These are phyloP conservation scores for Lithophane ornitopus DNA, from an alignment of 2,888 invertebrate genomes.

Conservation along the genomic window DNA sequence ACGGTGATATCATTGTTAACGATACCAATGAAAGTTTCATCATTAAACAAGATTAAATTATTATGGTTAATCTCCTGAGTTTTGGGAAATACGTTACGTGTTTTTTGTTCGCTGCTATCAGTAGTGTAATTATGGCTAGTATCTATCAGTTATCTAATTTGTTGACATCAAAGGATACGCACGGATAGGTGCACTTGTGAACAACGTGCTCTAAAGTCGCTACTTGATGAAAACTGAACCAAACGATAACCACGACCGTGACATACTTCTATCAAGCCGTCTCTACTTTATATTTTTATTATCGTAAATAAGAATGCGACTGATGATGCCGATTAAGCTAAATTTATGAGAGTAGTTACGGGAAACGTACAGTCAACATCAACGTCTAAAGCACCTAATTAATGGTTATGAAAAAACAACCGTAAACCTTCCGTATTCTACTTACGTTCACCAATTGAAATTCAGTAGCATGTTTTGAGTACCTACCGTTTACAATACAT, in stretches of 20 bases:
- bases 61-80: slow-evolving; percentile 9
- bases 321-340: slow-evolving; percentile 47
- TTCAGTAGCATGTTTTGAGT: slow-evolving; percentile 26
- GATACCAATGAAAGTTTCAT: slow-evolving; percentile 22
- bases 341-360: slow-evolving; percentile 48
- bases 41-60: slow-evolving; percentile 24
- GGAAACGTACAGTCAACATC: slow-evolving; percentile 36
- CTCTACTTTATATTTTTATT: slow-evolving; percentile 49
- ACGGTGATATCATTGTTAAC: slow-evolving; percentile 14
- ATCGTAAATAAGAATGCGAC: slow-evolving; percentile 45
- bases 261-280: slow-evolving; percentile 49
- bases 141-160: neutral
- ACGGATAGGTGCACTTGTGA: slow-evolving; percentile 15
- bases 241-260: slow-evolving; percentile 51
- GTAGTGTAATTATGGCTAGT: neutral
- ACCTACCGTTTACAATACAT: slow-evolving; percentile 10
- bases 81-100: slow-evolving; percentile 20
- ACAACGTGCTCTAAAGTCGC: slow-evolving; percentile 3
- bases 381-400: slow-evolving; percentile 30
- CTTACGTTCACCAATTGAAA: slow-evolving; percentile 9
- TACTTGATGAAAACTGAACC: slow-evolving; percentile 30
- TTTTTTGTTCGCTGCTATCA: slow-evolving; percentile 15
- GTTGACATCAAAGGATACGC: slow-evolving; percentile 23
- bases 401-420: slow-evolving; percentile 28
- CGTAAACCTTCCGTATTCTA: slow-evolving; percentile 15